A percentile compares a stretch with the other conserved stretches of the same genome.
phyloP scores from a whole-genome alignment of 2,888 invertebrate genomes.

The Hyppa rectilinea region DNA sequence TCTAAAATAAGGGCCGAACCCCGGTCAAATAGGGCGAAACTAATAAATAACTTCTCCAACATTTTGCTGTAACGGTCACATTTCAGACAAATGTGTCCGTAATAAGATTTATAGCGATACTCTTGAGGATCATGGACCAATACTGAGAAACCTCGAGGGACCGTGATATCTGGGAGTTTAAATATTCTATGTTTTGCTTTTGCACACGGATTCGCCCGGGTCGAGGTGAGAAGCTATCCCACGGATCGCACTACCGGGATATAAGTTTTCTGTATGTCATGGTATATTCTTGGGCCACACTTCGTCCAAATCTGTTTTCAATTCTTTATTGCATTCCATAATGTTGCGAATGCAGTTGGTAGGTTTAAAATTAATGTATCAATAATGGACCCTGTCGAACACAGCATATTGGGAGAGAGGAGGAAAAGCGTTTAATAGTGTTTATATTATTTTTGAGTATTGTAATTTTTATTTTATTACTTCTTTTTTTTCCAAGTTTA shows the following conservation, averaged over 20 bases:
- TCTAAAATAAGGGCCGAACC: conserved; percentile 36
- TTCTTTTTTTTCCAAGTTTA: too few species aligned
- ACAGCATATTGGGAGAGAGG: too few species aligned
- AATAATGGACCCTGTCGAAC: too few species aligned
- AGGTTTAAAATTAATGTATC: too few species aligned
- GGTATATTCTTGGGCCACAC: not conserved
- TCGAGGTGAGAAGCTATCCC: not conserved
- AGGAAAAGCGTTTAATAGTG: too few species aligned
- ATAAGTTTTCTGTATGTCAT: not conserved
- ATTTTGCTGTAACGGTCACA: conserved; percentile 22
- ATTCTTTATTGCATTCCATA: too few species aligned
- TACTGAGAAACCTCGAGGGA: not conserved
- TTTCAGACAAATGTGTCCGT: conserved; percentile 37
- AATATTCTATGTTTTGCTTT: not conserved
- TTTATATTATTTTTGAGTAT: too few species aligned
- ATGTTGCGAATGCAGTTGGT: too few species aligned
- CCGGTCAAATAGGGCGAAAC: conserved; percentile 27
- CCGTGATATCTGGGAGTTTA: not conserved
- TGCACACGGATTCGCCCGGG: fast-evolving
- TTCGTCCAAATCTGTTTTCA: not conserved
- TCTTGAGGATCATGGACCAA: not conserved
- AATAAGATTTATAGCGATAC: conserved; percentile 36
- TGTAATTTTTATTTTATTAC: too few species aligned
- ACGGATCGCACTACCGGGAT: too few species aligned
- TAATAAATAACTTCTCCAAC: conserved; percentile 38